Evolutionary conservation across 2,888 invertebrate genomes (phyloP), one percentile per base, ranked within the genome.

Genomic region (Lithophane socia): DNA sequence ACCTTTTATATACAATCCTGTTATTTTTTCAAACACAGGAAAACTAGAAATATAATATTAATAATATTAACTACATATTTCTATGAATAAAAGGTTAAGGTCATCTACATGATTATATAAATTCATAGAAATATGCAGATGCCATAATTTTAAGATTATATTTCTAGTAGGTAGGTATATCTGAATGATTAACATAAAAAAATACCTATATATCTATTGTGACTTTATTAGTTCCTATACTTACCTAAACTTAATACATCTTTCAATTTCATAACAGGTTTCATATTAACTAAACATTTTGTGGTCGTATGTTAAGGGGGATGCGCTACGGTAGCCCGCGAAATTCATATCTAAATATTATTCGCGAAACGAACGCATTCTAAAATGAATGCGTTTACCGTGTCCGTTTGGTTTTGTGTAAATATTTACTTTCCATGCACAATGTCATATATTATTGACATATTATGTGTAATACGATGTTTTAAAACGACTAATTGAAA

Each of bases 281-380:
- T 73, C 29, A 58, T 69, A 65, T 77, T 68, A 74, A 77, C 74
- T 61, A 2, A 42, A 74, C 82, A 44, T 68, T 85, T 83, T 85
- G 82, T 82, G 83, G 82, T 85, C 42, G 73, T 52, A 10, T n/a
- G 18, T 61, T 29, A 37, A 37, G 37, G 16, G 37, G 16, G 10
- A 18, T n/a, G 2, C 16, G 37, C 16, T n/a, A 52, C 13, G 67
- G 67, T 52, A 67, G 21, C 29, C 21, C 5, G 52, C 29, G 21
- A 67, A 52, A 37, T 67, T 52, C 16, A 52, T 37, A 13, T 29
- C 29, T 47, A 24, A 24, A 24, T 47, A 24, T 18, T 0, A 44
- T 44, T n/a, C 3, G 18, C 18, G 37, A 37, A 5, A 5, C 37
- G 4, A 37, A 37, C 37, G 47, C 52, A 52, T 52, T 52, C 8